phyloP scores from a whole-genome alignment of 2,113 vertebrate species.

The Urocolius indicus region DNA sequence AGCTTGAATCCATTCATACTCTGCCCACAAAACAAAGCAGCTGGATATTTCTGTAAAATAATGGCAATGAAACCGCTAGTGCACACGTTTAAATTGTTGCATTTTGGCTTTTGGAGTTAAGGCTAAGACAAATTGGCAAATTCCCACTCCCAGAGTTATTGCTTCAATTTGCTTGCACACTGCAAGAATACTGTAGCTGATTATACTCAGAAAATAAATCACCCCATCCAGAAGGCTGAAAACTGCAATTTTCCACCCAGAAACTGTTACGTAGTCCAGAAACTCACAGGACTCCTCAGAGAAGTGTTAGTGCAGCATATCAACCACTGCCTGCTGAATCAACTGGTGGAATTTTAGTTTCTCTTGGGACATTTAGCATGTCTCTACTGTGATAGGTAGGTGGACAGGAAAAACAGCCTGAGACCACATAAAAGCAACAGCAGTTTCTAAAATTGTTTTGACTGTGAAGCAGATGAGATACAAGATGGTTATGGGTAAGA shows the following conservation, averaged over 20 bases:
- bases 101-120: slow-evolving; percentile 21
- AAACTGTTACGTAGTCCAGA: slow-evolving; percentile 41
- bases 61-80: slow-evolving; percentile 29
- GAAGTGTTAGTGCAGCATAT: background rate
- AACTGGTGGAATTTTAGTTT: background rate
- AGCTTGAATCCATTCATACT: background rate
- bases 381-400: background rate
- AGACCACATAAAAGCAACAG: slow-evolving; percentile 49
- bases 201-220: slow-evolving; percentile 57
- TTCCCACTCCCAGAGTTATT: slow-evolving; percentile 54
- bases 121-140: slow-evolving; percentile 47
- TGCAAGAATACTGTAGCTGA: slow-evolving; percentile 27
- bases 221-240: slow-evolving; percentile 30
- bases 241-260: slow-evolving; percentile 14
- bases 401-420: slow-evolving; percentile 22
- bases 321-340: background rate
- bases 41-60: slow-evolving; percentile 55
- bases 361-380: slow-evolving; percentile 2
- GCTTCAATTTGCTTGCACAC: slow-evolving; percentile 7
- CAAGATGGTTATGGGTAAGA: slow-evolving; percentile 30
- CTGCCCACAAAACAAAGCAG: slow-evolving; percentile 55
- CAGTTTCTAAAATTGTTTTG: slow-evolving; percentile 25
- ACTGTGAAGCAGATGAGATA: slow-evolving; percentile 53
- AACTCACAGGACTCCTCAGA: slow-evolving; percentile 7
- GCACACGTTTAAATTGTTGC: background rate